Percentiles rank a stretch among this genome's conserved stretches.
Conservation (phyloP, 1,140 invertebrate species). For the Drosophila trapezifrons region DNA sequence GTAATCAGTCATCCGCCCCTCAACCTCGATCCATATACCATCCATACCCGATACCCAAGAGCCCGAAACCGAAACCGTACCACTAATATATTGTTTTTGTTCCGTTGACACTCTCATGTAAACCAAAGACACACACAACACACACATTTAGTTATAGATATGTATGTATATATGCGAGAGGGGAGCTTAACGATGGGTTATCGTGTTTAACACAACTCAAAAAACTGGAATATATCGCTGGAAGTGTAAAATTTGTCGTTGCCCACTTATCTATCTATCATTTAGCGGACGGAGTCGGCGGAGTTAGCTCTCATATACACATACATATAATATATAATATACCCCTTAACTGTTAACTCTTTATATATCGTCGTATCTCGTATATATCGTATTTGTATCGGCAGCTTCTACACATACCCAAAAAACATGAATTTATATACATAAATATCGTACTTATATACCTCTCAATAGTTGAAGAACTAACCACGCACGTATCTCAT, state of each 20-base stretch:
- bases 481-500: slow-evolving; percentile 76
- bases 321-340: slow-evolving; percentile 39
- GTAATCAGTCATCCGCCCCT: slow-evolving; percentile 55
- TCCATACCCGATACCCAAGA: slow-evolving; percentile 8
- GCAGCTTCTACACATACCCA: slow-evolving; percentile 53
- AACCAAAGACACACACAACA: slow-evolving; percentile 37
- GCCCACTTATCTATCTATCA: slow-evolving; percentile 23
- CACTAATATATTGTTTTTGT: slow-evolving; percentile 62
- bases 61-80: slow-evolving; percentile 24
- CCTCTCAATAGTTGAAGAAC: slow-evolving; percentile 55
- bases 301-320: slow-evolving; percentile 41
- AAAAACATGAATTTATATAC: slow-evolving; percentile 50
- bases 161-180: slow-evolving; percentile 45
- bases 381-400: slow-evolving; percentile 47
- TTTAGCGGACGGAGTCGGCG: slow-evolving; percentile 33
- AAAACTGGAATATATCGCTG: slow-evolving; percentile 34
- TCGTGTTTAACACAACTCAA: slow-evolving; percentile 44
- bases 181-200: slow-evolving; percentile 45
- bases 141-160: slow-evolving; percentile 47
- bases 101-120: slow-evolving; percentile 51
- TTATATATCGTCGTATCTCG: slow-evolving; percentile 44
- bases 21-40: slow-evolving; percentile 18
- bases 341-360: slow-evolving; percentile 44
- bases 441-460: slow-evolving; percentile 67
- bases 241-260: slow-evolving; percentile 45